Conservation (phyloP, 2,113 vertebrate genomes). For the Perca schrenkii region DNA sequence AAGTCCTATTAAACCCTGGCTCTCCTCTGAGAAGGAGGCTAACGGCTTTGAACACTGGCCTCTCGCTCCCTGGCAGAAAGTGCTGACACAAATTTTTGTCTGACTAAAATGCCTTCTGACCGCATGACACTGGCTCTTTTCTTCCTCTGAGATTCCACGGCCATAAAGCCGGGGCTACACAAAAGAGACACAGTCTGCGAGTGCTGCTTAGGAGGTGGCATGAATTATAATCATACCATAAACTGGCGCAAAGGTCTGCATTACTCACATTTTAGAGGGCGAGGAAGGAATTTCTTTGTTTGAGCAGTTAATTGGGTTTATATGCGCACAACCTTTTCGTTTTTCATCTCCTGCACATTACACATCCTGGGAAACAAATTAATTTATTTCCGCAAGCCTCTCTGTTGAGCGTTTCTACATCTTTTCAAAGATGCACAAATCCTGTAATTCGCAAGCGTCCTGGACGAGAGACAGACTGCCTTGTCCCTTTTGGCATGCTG, state of each 20-base stretch:
- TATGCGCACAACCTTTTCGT: background rate
- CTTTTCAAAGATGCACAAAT: slow-evolving; percentile 18
- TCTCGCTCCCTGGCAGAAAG: slow-evolving; percentile 67
- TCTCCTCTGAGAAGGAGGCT: slow-evolving; percentile 66
- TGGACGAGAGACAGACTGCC: slow-evolving; percentile 12
- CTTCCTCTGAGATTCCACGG: slow-evolving; percentile 61
- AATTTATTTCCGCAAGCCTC: background rate
- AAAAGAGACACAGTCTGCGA: slow-evolving; percentile 69
- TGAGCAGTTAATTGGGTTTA: slow-evolving; percentile 54
- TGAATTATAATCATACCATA: slow-evolving; percentile 65
- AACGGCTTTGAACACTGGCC: slow-evolving; percentile 67
- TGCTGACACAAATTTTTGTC: slow-evolving; percentile 72
- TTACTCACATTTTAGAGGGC: slow-evolving; percentile 54
- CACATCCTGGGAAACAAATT: slow-evolving; percentile 4
- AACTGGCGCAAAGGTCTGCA: slow-evolving; percentile 60
- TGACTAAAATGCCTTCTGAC: slow-evolving; percentile 77
- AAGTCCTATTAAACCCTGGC: slow-evolving; percentile 74
- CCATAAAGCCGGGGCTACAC: slow-evolving; percentile 52
- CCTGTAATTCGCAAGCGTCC: slow-evolving; percentile 15
- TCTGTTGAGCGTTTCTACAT: background rate
- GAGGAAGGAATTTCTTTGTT: slow-evolving; percentile 58
- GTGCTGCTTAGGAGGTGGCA: slow-evolving; percentile 61
- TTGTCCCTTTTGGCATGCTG: slow-evolving; percentile 39
- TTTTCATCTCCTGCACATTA: background rate
- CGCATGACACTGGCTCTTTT: slow-evolving; percentile 79